Base-by-base conservation (phyloP, 2,113 vertebrate species). In the Sturnira hondurensis region DNA sequence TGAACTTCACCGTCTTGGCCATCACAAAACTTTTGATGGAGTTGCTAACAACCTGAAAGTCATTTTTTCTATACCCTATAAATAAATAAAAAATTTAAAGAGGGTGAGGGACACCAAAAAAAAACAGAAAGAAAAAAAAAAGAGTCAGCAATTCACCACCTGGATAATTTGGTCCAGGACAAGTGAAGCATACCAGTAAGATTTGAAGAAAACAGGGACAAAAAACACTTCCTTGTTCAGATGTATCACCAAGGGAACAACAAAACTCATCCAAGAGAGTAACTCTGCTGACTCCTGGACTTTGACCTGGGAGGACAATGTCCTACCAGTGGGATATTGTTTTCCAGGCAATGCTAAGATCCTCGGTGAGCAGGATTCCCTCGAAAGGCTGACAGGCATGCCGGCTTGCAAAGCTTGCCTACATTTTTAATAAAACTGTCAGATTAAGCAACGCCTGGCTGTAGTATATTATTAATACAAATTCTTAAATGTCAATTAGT, bases 401-500 rank as follows among this genome's bases (percentile, higher is more conserved):
- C 65, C 22, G 43, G 2, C 93, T 89, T 94, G 74, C 95, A 83
- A 81, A 95, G 92, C 97, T 97, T 80, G 96, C 87, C 97, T 97
- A 86, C 91, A 89, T 96, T 97, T 98, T 98, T 98, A 98, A 98
- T 98, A 98, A 99, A 99, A 97, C 98, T 98, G 98, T 99, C 98
- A 98, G 98, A 98, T 98, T 98, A 98, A 98, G 97, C 97, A 97
- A 97, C 97, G 96, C 98, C 84, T 98, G 92, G 97, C 98, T 98
- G 94, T 96, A 97, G 98, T 95, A 78, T 99, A 98, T 98, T 98
- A 98, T 99, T 99, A 98, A 99, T 98, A 98, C 98, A 99, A 95
- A 97, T 98, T 98, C 98, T 99, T 98, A 99, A 98, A 99, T 98
- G 99, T 99, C 99, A 99, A 98, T 99, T 99, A 99, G 98, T 99